Evolutionary conservation across 2,797 vertebrate species (phyloP).

Genomic region (Ispidina picta): DNA sequence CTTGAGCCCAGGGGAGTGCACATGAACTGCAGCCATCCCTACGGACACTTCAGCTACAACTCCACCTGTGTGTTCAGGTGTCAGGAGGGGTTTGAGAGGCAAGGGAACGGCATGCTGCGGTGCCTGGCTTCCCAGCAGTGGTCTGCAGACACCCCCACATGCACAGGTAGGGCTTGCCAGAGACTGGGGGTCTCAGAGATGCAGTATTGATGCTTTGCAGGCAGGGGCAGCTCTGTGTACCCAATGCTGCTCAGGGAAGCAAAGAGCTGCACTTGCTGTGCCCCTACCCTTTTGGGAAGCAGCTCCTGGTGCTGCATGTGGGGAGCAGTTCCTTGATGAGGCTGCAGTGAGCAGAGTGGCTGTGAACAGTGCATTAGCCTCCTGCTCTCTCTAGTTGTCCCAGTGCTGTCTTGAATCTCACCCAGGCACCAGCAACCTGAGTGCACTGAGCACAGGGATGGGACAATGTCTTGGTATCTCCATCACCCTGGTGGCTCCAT

Average conservation of each 20-base stretch:
- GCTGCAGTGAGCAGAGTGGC: not conserved
- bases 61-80: not conserved
- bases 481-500: not conserved
- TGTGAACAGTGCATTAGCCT: not conserved
- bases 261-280: not conserved
- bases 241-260: not conserved
- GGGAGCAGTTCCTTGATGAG: rapidly evolving
- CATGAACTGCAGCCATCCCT: slow-evolving; percentile 60
- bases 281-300: not conserved
- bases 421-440: not conserved
- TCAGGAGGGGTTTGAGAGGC: slow-evolving; percentile 2
- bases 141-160: slow-evolving; percentile 17
- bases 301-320: not conserved
- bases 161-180: slow-evolving; percentile 10
- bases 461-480: not conserved
- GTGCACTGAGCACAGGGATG: rapidly evolving
- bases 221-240: not conserved
- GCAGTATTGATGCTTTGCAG: rapidly evolving
- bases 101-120: rapidly evolving
- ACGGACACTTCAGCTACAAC: slow-evolving; percentile 41
- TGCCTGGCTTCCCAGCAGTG: slow-evolving; percentile 50
- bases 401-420: not conserved
- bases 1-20: not conserved
- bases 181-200: not conserved
- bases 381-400: not conserved